A percentile compares a stretch with the other conserved stretches of the same genome.
These are phyloP conservation scores for Pocillopora meandrina DNA, from an alignment of 92 coral and sea anemone species.

Conservation along the genomic window DNA sequence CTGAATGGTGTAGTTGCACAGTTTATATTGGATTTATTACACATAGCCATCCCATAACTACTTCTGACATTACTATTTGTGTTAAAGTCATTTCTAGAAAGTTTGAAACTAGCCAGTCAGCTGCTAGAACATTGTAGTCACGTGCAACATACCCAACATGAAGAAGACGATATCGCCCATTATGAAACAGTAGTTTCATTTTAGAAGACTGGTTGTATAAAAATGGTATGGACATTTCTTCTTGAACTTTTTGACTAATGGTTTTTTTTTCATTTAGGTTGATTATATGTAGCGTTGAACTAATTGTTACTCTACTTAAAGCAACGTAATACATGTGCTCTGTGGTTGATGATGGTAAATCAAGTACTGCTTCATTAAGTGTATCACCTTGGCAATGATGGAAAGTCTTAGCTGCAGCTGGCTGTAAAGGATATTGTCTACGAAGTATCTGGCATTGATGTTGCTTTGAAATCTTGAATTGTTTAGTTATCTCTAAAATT, in stretches of 20 bases:
- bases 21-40: conserved; percentile 11
- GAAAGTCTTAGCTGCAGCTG: conserved; percentile 62
- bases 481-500: too few relatives aligned
- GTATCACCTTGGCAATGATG: conserved; percentile 64
- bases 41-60: conserved; percentile 49
- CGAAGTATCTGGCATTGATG: conserved; percentile 49
- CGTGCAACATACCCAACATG: too few relatives aligned
- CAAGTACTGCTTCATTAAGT: conserved; percentile 60
- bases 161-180: too few relatives aligned
- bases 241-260: conserved; percentile 49
- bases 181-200: conserved; percentile 31
- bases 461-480: not conserved
- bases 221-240: conserved; percentile 57
- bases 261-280: conserved; percentile 51
- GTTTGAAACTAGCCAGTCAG: not conserved
- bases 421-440: conserved; percentile 57
- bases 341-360: conserved; percentile 45
- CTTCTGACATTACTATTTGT: conserved; percentile 38
- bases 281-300: conserved; percentile 40
- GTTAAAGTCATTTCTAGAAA: conserved; percentile 56
- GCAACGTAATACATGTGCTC: conserved; percentile 59
- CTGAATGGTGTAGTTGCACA: too few relatives aligned
- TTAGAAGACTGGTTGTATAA: conserved; percentile 34
- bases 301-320: conserved; percentile 49
- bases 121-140: too few relatives aligned